Evolutionary conservation across 2,888 invertebrate species (phyloP), one percentile per base, ranked within the genome.

Genomic region (Mantis religiosa): DNA sequence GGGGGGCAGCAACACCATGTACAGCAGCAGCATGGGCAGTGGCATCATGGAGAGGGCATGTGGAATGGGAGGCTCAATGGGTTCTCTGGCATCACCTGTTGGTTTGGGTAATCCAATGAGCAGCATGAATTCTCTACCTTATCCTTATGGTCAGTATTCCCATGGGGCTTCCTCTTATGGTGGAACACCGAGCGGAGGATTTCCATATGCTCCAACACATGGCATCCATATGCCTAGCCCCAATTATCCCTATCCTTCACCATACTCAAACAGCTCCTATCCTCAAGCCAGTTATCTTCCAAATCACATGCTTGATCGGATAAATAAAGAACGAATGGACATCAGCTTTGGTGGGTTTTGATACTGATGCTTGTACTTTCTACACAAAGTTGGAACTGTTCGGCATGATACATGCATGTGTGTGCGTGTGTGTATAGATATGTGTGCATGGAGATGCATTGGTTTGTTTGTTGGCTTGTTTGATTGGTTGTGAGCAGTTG

Each of bases 181-280:
- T 71, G 91, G 91, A 54, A 90, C 91, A 83, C 85, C 91, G 20
- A 90, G 90, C 28, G 90, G 91, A 30, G 90, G 91, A 28, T 91
- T 90, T 83, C 90, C 90, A n/a, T 91, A 91, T 92, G 93, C 94
- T 28, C 92, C 94, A 83, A 93, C 95, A 84, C 95, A 95, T 84
- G 94, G 95, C 89, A 93, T 96, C 91, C 96, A 96, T 92, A 94
- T 96, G 92, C 96, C 96, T 87, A 95, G 95, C 92, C 95, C 96
- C 82, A 96, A 96, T 92, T 96, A 96, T 93, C 95, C 96, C 0
- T 95, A 95, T 91, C 94, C 94, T 91, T 91, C 92, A 28, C 92
- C 93, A 85, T 93, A 93, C 34, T 93, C 93, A 83, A 93, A 93
- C 89, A 91, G 91, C 85, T 91, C 92, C 84, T 92, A 92, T 87